Base-by-base conservation (phyloP, 1,140 invertebrate species). In the Lasioglossum baleicum region DNA sequence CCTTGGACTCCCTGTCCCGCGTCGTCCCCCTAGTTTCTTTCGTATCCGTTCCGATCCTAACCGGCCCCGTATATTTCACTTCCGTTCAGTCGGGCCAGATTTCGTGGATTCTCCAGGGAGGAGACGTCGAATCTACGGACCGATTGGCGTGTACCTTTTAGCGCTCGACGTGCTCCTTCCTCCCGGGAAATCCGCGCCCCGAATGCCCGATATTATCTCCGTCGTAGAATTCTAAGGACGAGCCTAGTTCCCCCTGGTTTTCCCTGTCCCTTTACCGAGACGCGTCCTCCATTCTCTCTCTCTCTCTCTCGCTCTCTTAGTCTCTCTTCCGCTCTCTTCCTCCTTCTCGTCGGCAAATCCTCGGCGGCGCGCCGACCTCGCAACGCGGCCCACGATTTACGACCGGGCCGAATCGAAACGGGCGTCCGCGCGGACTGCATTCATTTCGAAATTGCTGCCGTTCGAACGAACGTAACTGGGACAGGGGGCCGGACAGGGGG, bases 161-260 rank as follows among this genome's bases (percentile, higher is more conserved):
- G 77, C 63, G 75, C 77, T 48, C 67, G 72, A 78, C 75, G 78
- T 64, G 67, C 68, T 77, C 82, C 77, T 85, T 83, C 75, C 81
- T 83, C 86, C 69, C 77, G 83, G 81, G 86, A 88, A 88, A 83
- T 88, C 85, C 87, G 76, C 71, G 73, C 56, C 76, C 75, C 81
- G 85, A 86, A 83, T 83, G 77, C 84, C 61, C 82, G 81, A 83
- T 86, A 86, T 86, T 83, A 85, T 86, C 84, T 83, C 83, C 61
- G 79, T 85, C 80, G 74, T 60, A 71, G 78, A 85, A 85, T 85
- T 61, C 76, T 65, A 79, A 79, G 76, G 73, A 73, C 75, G 68
- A 53, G 76, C 61, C 69, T 73, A 66, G 61, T 8, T 8, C 0
- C n/a, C 40, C 69, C 35, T 35, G 70, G 10, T 78, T 79, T 79